Base-by-base conservation (phyloP, 2,113 vertebrate genomes). In the Rhinolophus sinicus region DNA sequence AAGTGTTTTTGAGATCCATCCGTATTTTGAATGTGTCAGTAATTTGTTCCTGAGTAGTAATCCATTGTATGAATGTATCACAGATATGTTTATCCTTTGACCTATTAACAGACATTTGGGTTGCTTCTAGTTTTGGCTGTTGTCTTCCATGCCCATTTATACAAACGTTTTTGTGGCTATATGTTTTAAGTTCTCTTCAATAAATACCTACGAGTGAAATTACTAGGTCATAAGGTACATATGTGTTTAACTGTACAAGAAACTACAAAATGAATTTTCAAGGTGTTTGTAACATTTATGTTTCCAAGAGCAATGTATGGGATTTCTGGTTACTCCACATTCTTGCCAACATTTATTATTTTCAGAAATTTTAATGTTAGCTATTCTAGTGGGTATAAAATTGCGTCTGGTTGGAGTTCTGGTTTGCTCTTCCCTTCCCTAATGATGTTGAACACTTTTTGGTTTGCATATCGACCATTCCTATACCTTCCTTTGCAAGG, bases 201-300 rank as follows among this genome's bases (percentile, higher is more conserved):
- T 85, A 81, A 69, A 76, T 72, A 90, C 62, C 35, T 64, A 58
- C 28, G 11, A 40, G 21, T 84, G 33, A 12, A 75, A 70, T 69
- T 22, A 15, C 22, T 90, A 35, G 35, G 38, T 78, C 18, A 33
- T 30, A n/a, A n/a, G 47, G 38, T 75, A 84, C 35, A 54, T 75
- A 60, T 12, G 21, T 72, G 11, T 54, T 96, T 81, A 93, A 78
- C 75, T 78, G 94, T 47, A 65, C 40, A 77, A 83, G 88, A 95
- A 94, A 33, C 15, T 72, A 22, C 35, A 92, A 47, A 95, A 62
- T 77, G 14, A 69, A 67, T 81, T 86, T 24, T 47, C 33, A 52
- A 81, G 87, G 44, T 86, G 19, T 85, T 70, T 64, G 10, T 44
- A 40, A 50, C 13, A 44, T 97, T 92, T 77, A 35, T 82, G 60